A percentile compares a stretch with the other conserved stretches of the same genome.
phyloP scores from a whole-genome alignment of 2,888 invertebrate genomes.

The Metalampra italica region DNA sequence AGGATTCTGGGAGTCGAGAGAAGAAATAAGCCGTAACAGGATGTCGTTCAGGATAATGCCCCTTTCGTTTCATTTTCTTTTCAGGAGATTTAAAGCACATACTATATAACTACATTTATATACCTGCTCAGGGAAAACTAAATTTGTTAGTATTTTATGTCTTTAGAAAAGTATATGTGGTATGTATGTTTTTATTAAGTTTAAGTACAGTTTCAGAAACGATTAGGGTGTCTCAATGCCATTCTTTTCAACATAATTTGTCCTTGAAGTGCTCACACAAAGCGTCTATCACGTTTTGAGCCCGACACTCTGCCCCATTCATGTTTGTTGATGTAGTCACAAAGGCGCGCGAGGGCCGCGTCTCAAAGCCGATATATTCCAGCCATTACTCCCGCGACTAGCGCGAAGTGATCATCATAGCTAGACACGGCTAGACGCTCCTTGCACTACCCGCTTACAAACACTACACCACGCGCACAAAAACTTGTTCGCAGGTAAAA shows the following conservation, averaged over 20 bases:
- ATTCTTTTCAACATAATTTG: no score
- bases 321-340: conserved; percentile 41
- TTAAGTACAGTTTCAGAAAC: no score
- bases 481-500: conserved; percentile 63
- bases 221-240: no score
- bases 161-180: no score
- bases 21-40: conserved; percentile 76
- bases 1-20: conserved; percentile 68
- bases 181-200: no score
- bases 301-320: conserved; percentile 30
- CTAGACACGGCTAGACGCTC: conserved; percentile 45
- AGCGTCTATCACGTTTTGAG: conserved; percentile 19
- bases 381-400: conserved; percentile 55
- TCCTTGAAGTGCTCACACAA: no score
- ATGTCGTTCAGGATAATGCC: conserved; percentile 75
- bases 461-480: conserved; percentile 59
- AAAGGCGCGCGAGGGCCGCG: conserved; percentile 37
- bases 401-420: conserved; percentile 60
- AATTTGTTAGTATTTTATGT: no score
- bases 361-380: conserved; percentile 57
- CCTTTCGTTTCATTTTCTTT: conserved; percentile 64
- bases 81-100: conserved; percentile 21
- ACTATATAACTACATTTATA: no score
- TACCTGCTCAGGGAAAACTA: no score
- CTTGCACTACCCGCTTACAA: conserved; percentile 38